These are phyloP conservation scores for Coptodon bakossiorum DNA, from an alignment of 2,113 vertebrate genomes.

Conservation along the genomic window DNA sequence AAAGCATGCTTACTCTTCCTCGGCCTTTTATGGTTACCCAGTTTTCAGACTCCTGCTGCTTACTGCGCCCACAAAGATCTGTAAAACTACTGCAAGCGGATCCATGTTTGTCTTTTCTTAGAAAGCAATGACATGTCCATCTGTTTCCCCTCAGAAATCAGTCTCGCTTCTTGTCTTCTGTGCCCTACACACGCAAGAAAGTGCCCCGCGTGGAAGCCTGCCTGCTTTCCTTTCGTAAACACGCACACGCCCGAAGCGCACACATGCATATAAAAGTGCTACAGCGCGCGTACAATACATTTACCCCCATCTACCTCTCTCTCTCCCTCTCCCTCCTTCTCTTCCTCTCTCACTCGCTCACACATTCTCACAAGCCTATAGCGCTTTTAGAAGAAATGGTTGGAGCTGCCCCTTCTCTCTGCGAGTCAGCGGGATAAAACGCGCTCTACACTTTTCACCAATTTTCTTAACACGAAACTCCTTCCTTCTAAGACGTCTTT, in stretches of 20 bases:
- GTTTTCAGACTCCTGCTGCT: background rate
- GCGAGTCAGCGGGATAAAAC: background rate
- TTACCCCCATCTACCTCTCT: background rate
- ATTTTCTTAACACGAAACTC: background rate
- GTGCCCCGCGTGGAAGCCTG: background rate
- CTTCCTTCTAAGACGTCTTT: background rate
- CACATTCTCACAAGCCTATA: slow-evolving; percentile 25
- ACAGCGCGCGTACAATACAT: background rate
- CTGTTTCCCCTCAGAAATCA: background rate
- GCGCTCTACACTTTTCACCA: background rate
- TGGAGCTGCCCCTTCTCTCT: slow-evolving; percentile 18
- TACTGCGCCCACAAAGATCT: background rate
- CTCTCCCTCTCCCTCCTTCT: background rate
- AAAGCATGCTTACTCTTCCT: background rate
- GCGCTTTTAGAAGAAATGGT: slow-evolving; percentile 29
- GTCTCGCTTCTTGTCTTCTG: background rate
- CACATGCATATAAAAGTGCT: background rate
- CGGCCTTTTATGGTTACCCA: background rate
- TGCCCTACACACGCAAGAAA: background rate
- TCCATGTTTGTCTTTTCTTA: background rate
- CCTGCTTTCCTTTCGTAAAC: slow-evolving; percentile 5
- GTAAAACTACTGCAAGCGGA: background rate
- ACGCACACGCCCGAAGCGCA: background rate
- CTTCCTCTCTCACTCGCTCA: background rate
- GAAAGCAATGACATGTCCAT: background rate